Evolutionary conservation across 2,888 invertebrate species (phyloP).

Genomic region (Euproctis similis): DNA sequence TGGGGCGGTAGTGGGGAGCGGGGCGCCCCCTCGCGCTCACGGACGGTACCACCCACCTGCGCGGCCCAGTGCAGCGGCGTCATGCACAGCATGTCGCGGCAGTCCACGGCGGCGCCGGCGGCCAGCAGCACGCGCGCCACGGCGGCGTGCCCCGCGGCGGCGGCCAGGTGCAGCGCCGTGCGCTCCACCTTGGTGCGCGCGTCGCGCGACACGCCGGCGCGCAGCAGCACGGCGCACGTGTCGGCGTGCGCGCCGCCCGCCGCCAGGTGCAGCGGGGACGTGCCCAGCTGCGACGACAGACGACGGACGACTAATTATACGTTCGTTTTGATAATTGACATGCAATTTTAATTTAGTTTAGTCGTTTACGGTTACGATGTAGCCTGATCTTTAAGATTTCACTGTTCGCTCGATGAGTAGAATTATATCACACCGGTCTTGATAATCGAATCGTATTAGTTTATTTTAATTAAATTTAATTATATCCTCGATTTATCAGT

Average conservation of each 20-base stretch:
- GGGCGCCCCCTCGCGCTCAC: constrained; percentile 71
- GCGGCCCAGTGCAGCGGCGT: constrained; percentile 97
- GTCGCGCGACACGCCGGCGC: constrained; percentile 91
- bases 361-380: too few species aligned
- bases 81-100: constrained; percentile 70
- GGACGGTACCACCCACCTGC: constrained; percentile 80
- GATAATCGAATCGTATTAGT: too few species aligned
- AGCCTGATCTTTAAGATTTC: too few species aligned
- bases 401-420: too few species aligned
- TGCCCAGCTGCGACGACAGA: constrained; percentile 80
- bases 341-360: too few species aligned
- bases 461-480: too few species aligned
- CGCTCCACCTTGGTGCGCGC: constrained; percentile 91
- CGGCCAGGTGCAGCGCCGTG: constrained; percentile 93
- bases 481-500: too few species aligned
- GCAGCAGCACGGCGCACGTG: constrained; percentile 86
- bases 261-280: constrained; percentile 91
- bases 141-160: constrained; percentile 86
- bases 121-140: constrained; percentile 83
- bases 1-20: constrained; percentile 85
- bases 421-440: too few species aligned
- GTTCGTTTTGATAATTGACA: too few species aligned
- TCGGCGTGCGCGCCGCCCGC: constrained; percentile 84
- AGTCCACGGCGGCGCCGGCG: constrained; percentile 44
- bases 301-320: too few species aligned